Evolutionary conservation across 2,113 vertebrate species (phyloP).

Genomic region (Bos taurus): ARS-UCD2.0 NC_037336.1:67773001-67773500

Average conservation of each 20-base stretch:
- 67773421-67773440: constrained; percentile 40
- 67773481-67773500: constrained; percentile 17
- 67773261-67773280: not conserved
- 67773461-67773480: constrained; percentile 55
- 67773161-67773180: not conserved
- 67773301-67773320: not conserved
- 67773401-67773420: not conserved
- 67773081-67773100: not conserved
- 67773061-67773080: not conserved
- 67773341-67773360: not conserved
- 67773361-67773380: not conserved
- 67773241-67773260: not conserved
- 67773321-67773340: not conserved
- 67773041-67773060: constrained; percentile 13
- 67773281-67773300: constrained; percentile 1
- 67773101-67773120: not conserved
- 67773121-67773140: not conserved
- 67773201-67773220: not conserved
- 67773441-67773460: constrained; percentile 43
- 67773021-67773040: not conserved
- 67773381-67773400: not conserved
- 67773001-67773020: not conserved
- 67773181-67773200: not conserved
- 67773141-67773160: not conserved
- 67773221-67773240: not conserved